Base-by-base conservation (phyloP, 2,113 vertebrate genomes). In the Platycercus adscitus region DNA sequence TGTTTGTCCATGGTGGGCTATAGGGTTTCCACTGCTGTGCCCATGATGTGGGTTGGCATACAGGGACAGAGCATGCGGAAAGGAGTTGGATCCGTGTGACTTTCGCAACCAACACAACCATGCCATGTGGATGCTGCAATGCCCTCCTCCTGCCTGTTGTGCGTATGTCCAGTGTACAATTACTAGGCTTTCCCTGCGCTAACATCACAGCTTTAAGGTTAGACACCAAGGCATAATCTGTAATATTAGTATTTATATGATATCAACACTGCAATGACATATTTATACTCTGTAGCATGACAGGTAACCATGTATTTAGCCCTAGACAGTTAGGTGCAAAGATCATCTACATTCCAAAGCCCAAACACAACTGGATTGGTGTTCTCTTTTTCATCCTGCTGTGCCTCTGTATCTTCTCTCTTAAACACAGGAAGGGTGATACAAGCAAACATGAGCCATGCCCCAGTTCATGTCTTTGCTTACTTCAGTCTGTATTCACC, bases 1-100 rank as follows among this genome's bases (percentile, higher is more conserved):
- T 17, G 44, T 29, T 39, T 49, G 56, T 33, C 58, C 23, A 3
- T 3, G 17, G 46, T 10, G 31, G 58, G 37, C 49, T 46, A 2
- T 1, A 35, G 23, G 11, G 60, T 33, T 39, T 31, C 18, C 58
- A 7, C 9, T 21, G 24, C 64, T 52, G 35, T 52, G 24, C 7
- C 1, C 0, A 1, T 13, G 29, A 7, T 3, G 8, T 10, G 46
- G n/a, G 61, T 0, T 65, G 60, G 50, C 20, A 19, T 10, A 37
- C 13, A n/a, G 12, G 23, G 25, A 50, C 10, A n/a, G 33, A 83
- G 25, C 20, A 7, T 0, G 8, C 3, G 25, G 7, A 13, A 69
- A 37, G 9, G 60, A 39, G 66, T 17, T 18, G 47, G 29, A 80
- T 12, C 37, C 2, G 0, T 0, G 0, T 12, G 20, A 33, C 10